Evolutionary conservation across 2,888 invertebrate genomes (phyloP), one percentile per base, ranked within the genome.

Genomic region (Agrotis ipsilon): DNA sequence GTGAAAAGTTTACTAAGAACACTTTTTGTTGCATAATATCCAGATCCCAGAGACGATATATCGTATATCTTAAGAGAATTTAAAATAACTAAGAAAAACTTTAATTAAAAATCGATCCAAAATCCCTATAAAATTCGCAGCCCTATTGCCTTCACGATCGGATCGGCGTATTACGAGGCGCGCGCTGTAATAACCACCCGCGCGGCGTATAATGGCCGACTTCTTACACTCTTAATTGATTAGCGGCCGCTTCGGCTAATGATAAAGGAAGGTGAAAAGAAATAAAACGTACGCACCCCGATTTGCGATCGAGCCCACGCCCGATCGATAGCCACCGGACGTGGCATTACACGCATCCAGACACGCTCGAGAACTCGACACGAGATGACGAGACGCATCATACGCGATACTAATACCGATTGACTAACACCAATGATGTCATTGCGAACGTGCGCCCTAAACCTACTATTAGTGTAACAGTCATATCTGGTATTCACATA

Each of bases 151-250:
- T 94, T 94, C 95, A 94, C 96, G 96, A 96, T 95, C 94, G 90
- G 90, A 95, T 94, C 94, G 94, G 90, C 92, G 93, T 94, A 94
- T 95, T 95, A 94, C 94, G 93, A 92, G 91, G 93, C 92, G 90
- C 89, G 88, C 92, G 88, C 92, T 92, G 93, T 96, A 96, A 96
- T 96, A 95, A 95, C 95, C 93, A 92, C 94, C 94, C 95, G 94
- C 91, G 91, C 94, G 91, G 90, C 92, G 93, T 93, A 94, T 96
- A 96, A 96, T 96, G 93, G 94, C 94, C 92, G 94, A 95, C 96
- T 95, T 94, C 96, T 96, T 96, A 95, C 94, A 93, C 95, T 96
- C 96, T 96, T 96, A 96, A 96, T 96, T 96, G 96, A 96, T 96
- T 96, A 96, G 96, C 96, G 96, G 96, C 94, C 93, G 94, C 94